Conservation (phyloP, 2,888 invertebrate genomes). For the Brachyptera putata region DNA sequence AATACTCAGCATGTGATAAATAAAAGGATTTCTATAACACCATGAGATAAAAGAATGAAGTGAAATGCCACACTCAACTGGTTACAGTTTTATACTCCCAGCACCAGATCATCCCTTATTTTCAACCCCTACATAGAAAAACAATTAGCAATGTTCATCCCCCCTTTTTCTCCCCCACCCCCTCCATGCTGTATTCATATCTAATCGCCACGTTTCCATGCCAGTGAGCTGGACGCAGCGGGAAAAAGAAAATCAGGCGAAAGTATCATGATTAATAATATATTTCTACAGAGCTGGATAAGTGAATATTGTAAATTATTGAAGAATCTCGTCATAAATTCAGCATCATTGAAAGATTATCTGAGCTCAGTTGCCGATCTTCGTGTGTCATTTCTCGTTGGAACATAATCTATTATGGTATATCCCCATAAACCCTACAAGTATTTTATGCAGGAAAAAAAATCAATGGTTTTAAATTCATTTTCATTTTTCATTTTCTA, state of each 20-base stretch:
- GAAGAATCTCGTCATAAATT: conserved; percentile 1
- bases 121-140: conserved; percentile 21
- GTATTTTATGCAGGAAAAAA: too few species aligned
- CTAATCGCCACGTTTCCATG: conserved; percentile 25
- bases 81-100: conserved; percentile 1
- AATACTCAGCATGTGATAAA: too few species aligned
- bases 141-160: conserved; percentile 20
- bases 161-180: not conserved
- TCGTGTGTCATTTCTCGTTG: too few species aligned
- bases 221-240: conserved; percentile 16
- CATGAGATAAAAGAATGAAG: conserved; percentile 16
- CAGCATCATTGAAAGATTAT: conserved; percentile 20
- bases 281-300: not conserved
- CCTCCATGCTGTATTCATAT: conserved; percentile 10
- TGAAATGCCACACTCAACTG: conserved; percentile 9
- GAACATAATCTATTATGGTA: too few species aligned
- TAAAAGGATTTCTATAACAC: too few species aligned
- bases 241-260: conserved; percentile 6
- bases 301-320: not conserved
- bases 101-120: conserved; percentile 17
- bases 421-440: too few species aligned
- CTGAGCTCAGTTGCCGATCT: too few species aligned
- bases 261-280: not conserved
- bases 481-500: too few species aligned
- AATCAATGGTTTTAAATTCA: too few species aligned